Evolutionary conservation across 1,140 invertebrate genomes (phyloP), one percentile per base, ranked within the genome.

Genomic region (Teleogryllus occipitalis): DNA sequence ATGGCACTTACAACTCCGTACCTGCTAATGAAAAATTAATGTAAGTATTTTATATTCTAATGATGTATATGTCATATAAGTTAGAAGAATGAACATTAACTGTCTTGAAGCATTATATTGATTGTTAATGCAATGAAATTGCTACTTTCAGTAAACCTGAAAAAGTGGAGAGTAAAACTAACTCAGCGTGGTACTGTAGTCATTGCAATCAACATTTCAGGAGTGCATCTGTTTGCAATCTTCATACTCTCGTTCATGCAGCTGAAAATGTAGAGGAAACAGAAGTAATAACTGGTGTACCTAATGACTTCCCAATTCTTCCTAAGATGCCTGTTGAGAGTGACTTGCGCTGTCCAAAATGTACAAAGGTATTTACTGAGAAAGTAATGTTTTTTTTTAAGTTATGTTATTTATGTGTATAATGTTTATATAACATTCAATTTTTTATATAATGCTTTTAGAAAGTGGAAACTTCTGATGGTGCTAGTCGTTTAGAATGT

Each of bases 201-300:
- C 85, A 88, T 78, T 91, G 91, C 83, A 85, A 87, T 79, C 83
- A 90, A 75, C 87, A 87, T 15, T 92, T 92, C 83, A 86, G 87
- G 79, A 89, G 89, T 82, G 82, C 87, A 7, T 86, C 85, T 18
- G 81, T 91, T 7, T 85, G 91, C 0, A 89, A 89, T 82, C 82
- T 91, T 14, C 90, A 91, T 82, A 87, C 87, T 8, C 82, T 90
- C 6, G 84, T 86, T 12, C 90, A 92, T 83, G 86, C 85, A 22
- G 85, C 87, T 8, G 87, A 89, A 47, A 84, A 84, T 48, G 80
- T 82, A 21, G 84, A 85, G 72, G 76, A 79, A 80, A 82, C 80
- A 47, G 81, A 79, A 22, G 75, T 39, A 12, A 80, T 78, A 12
- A 49, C 65, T n/a, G 79, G 79, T 65, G 22, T 80, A 7, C 54